Conservation (phyloP, 2,113 vertebrate species). For the Amphilophus citrinellus region DNA sequence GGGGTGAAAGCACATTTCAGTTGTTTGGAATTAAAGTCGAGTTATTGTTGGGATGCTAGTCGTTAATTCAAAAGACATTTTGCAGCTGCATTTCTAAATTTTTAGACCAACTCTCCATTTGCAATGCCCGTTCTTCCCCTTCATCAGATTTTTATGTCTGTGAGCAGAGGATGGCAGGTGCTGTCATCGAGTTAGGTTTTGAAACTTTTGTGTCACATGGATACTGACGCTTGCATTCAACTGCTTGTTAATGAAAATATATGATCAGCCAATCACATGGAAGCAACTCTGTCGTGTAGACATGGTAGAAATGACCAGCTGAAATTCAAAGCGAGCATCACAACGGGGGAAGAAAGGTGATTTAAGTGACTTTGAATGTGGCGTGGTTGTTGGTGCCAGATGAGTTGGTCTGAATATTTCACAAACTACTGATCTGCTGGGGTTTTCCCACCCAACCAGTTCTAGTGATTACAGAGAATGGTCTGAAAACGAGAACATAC, state of each 20-base stretch:
- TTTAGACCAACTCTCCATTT: not conserved
- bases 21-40: not conserved
- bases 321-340: not conserved
- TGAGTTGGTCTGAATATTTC: no score
- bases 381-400: no score
- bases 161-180: not conserved
- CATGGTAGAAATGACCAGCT: not conserved
- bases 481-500: not conserved
- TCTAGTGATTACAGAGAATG: not conserved
- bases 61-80: not conserved
- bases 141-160: not conserved
- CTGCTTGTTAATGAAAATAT: not conserved
- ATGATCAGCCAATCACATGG: not conserved
- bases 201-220: not conserved
- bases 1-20: not conserved
- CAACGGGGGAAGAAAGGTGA: not conserved
- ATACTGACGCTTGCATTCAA: not conserved
- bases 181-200: not conserved
- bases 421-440: no score
- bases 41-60: not conserved
- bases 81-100: not conserved
- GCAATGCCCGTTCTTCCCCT: not conserved
- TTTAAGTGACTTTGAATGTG: not conserved
- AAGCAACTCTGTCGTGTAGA: not conserved
- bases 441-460: not conserved